A percentile compares a stretch with the other conserved stretches of the same genome.
phyloP scores from a whole-genome alignment of 1,140 invertebrate genomes.

The Platyscapa corneri region DNA sequence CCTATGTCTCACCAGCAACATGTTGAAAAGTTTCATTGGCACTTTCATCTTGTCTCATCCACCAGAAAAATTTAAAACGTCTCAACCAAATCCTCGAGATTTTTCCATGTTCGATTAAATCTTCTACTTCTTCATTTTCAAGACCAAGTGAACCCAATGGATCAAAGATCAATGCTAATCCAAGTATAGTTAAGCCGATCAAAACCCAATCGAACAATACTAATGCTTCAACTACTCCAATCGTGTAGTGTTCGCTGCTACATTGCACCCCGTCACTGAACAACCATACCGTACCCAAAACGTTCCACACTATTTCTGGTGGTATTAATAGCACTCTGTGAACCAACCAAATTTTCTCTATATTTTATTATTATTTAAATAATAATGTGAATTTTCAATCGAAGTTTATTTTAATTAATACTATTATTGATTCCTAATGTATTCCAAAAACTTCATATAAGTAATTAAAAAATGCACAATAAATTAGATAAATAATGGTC shows the following conservation, averaged over 20 bases:
- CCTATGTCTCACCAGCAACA: conserved; percentile 81
- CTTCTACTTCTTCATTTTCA: conserved; percentile 77
- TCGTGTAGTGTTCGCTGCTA: conserved; percentile 81
- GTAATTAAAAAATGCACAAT: no score
- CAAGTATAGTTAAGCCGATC: conserved; percentile 83
- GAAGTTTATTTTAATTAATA: no score
- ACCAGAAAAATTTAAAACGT: conserved; percentile 86
- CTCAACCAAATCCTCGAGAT: conserved; percentile 80
- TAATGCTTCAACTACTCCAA: conserved; percentile 83
- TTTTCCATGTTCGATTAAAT: conserved; percentile 71
- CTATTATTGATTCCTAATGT: no score
- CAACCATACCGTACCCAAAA: conserved; percentile 88
- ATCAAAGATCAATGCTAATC: conserved; percentile 86
- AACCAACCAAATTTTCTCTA: not conserved
- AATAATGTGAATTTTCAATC: no score
- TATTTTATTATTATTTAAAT: no score
- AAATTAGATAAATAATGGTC: no score
- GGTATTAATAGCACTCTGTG: conserved; percentile 81
- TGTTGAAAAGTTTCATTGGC: conserved; percentile 89
- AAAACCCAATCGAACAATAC: conserved; percentile 89
- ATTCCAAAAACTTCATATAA: no score
- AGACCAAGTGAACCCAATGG: conserved; percentile 82
- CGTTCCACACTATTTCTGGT: conserved; percentile 85
- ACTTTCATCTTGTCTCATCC: conserved; percentile 85
- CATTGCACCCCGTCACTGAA: conserved; percentile 82